Evolutionary conservation across 2,888 invertebrate species (phyloP).

Genomic region (Arenicola marina): DNA sequence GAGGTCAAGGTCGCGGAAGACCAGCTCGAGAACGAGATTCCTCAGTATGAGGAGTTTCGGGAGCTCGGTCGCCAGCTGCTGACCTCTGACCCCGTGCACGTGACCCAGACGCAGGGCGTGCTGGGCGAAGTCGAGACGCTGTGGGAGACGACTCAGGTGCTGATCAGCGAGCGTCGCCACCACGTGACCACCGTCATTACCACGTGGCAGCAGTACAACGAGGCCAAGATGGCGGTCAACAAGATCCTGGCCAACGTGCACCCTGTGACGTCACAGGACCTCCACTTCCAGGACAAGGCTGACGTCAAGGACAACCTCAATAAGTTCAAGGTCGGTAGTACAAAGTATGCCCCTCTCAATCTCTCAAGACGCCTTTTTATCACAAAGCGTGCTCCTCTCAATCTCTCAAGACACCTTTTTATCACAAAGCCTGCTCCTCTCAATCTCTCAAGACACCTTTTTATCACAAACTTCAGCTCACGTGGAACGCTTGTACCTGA

Average conservation of each 20-base stretch:
- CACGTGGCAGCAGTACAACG: slow-evolving; percentile 53
- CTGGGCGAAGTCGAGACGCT: slow-evolving; percentile 43
- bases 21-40: slow-evolving; percentile 46
- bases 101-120: slow-evolving; percentile 42
- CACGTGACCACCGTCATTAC: slow-evolving; percentile 22
- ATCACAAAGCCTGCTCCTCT: too few relatives aligned
- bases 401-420: too few relatives aligned
- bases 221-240: slow-evolving; percentile 43
- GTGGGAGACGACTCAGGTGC: slow-evolving; percentile 51
- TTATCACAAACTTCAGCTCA: too few relatives aligned
- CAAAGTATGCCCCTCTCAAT: too few relatives aligned
- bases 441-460: too few relatives aligned
- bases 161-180: slow-evolving; percentile 26
- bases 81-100: slow-evolving; percentile 44
- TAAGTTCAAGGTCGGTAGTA: slow-evolving; percentile 50
- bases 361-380: too few relatives aligned
- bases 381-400: too few relatives aligned
- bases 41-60: slow-evolving; percentile 71
- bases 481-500: too few relatives aligned
- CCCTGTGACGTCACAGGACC: slow-evolving; percentile 43
- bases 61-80: slow-evolving; percentile 71
- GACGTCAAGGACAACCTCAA: slow-evolving; percentile 52
- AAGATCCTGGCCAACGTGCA: slow-evolving; percentile 42
- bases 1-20: slow-evolving; percentile 43
- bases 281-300: slow-evolving; percentile 39